Base-by-base conservation (phyloP, 92 coral and sea anemone genomes). In the Epizoanthus ramosus region DNA sequence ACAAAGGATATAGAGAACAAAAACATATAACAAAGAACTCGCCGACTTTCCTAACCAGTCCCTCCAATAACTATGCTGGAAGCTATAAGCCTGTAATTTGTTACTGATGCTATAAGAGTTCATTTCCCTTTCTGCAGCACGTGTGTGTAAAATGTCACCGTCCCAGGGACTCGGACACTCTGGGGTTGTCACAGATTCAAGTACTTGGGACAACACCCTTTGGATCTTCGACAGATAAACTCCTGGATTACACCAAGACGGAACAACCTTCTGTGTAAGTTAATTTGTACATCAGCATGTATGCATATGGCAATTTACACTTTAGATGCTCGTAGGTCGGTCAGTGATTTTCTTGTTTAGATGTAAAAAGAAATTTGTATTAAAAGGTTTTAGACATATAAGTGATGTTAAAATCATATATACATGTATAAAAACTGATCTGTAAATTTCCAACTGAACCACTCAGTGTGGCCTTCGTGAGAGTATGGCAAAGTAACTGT, bases 141-240 rank as follows among this genome's bases (percentile, higher is more conserved):
- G 87, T 96, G 50, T 89, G 92, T 52, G 84, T 96, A 52, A 89
- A 92, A 18, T 96, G 95, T 74, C 98, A 92, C 71, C 92, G 99
- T 17, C 99, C 99, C 53, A 90, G 99, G 82, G 99, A 96, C 85
- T 96, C 99, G 0, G 98, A 89, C 60, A 87, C 90, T 3, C 39
- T 96, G 88, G 99, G 99, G 17, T 86, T 96, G 39, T 92, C 95
- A 33, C 99, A 94, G 91, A 92, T 96, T 79, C 92, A 92, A 83
- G 90, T 96, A 12, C 83, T 93, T 69, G 99, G 99, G 16, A 83
- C 94, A 0, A 87, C 98, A 0, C 84, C 95, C 21, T 94, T 90
- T 79, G 98, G 98, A 54, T 91, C 94, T 0, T 73, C 87, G 19
- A 33, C 47, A 63, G 88, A 68, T 35, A 83, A 69, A 22, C 73